Evolutionary conservation across 2,888 invertebrate genomes (phyloP).

Genomic region (Brassicogethes aeneus): DNA sequence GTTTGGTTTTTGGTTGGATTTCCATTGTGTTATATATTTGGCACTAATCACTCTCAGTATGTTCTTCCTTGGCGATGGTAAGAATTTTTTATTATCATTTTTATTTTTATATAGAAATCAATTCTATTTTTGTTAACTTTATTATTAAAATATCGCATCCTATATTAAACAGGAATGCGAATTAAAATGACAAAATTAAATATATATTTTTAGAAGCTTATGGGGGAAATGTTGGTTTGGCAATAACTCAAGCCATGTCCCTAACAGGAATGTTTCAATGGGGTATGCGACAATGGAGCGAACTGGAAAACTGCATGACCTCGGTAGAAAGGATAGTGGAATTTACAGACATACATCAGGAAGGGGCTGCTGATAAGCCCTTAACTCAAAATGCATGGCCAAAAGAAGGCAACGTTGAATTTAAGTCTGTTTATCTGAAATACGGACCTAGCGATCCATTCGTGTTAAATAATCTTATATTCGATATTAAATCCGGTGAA

Average conservation of each 20-base stretch:
- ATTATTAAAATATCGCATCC: too few species aligned
- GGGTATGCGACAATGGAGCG: constrained; percentile 58
- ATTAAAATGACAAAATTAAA: not conserved
- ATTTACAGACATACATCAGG: constrained; percentile 30
- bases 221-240: constrained; percentile 37
- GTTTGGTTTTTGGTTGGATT: constrained; percentile 62
- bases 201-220: constrained; percentile 25
- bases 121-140: not conserved
- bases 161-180: too few species aligned
- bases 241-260: constrained; percentile 35
- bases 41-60: constrained; percentile 28
- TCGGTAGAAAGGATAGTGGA: constrained; percentile 72
- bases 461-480: constrained; percentile 63
- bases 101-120: not conserved
- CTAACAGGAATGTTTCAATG: constrained; percentile 61
- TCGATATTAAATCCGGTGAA: constrained; percentile 57
- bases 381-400: constrained; percentile 75
- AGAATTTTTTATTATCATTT: constrained; percentile 7
- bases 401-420: constrained; percentile 55
- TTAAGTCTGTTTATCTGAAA: constrained; percentile 58
- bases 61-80: constrained; percentile 26
- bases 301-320: constrained; percentile 67
- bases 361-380: constrained; percentile 47
- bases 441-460: constrained; percentile 64
- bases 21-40: constrained; percentile 26